Conservation (phyloP, 1,140 invertebrate genomes). For the Hyphantria cunea region DNA sequence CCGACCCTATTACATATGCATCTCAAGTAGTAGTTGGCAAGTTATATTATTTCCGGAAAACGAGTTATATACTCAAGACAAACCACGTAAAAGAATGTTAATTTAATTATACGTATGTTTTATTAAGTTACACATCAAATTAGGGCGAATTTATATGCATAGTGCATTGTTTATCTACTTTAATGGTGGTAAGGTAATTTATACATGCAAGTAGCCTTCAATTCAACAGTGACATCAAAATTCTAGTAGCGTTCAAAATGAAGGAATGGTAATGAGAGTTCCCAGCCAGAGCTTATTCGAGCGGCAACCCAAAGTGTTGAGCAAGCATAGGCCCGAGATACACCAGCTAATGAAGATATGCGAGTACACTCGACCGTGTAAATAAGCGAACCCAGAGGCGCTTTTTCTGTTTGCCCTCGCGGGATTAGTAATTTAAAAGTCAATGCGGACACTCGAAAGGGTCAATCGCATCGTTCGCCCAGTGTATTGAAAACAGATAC, state of each 20-base stretch:
- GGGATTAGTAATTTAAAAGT: constrained; percentile 82
- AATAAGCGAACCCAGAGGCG: constrained; percentile 65
- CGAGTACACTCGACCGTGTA: constrained; percentile 73
- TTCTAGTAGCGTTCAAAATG: constrained; percentile 39
- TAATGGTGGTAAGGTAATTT: constrained; percentile 32
- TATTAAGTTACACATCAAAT: constrained; percentile 61
- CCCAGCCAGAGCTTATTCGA: constrained; percentile 12
- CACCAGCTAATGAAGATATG: constrained; percentile 73
- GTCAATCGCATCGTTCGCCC: constrained; percentile 73
- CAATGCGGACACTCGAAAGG: constrained; percentile 80
- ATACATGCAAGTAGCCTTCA: constrained; percentile 33
- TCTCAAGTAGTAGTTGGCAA: constrained; percentile 57
- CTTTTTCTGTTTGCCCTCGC: constrained; percentile 73
- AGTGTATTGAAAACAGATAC: constrained; percentile 78
- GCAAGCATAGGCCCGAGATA: constrained; percentile 53
- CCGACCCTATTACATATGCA: constrained; percentile 36
- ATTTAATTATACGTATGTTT: constrained; percentile 58
- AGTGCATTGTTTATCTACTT: constrained; percentile 40
- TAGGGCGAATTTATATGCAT: constrained; percentile 48
- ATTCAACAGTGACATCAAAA: constrained; percentile 39
- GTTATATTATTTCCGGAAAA: constrained; percentile 72
- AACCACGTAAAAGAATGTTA: constrained; percentile 59
- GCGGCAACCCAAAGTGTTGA: constrained; percentile 56
- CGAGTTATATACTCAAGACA: constrained; percentile 50
- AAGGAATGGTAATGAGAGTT: constrained; percentile 29